Conservation (phyloP, 1,140 invertebrate genomes). For the Cryptotermes secundus region DNA sequence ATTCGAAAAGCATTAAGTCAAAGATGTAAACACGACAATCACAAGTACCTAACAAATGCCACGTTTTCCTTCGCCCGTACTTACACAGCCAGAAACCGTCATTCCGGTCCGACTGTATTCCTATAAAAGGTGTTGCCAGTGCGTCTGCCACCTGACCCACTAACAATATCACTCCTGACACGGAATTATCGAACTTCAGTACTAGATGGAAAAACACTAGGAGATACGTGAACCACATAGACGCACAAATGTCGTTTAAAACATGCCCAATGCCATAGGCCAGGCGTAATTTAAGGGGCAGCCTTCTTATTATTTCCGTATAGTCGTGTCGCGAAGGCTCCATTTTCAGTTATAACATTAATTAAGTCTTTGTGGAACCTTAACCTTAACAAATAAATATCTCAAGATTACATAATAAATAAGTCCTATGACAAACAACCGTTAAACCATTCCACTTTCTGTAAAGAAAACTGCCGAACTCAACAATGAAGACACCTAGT, state of each 20-base stretch:
- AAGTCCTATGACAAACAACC: too few species aligned
- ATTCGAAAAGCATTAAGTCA: background rate
- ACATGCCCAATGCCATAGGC: constrained; percentile 79
- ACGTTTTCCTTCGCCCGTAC: constrained; percentile 86
- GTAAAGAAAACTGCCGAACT: too few species aligned
- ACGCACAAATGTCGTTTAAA: constrained; percentile 92
- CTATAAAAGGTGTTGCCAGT: constrained; percentile 85
- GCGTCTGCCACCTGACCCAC: constrained; percentile 90
- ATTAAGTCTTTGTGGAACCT: too few species aligned
- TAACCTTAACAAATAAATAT: too few species aligned
- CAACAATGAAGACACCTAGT: too few species aligned
- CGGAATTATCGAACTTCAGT: constrained; percentile 68
- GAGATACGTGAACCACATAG: constrained; percentile 98
- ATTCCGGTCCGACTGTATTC: constrained; percentile 78
- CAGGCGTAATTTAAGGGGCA: constrained; percentile 41
- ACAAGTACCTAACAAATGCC: constrained; percentile 85
- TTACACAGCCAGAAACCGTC: constrained; percentile 62
- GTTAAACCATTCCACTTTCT: too few species aligned
- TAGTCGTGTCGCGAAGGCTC: constrained; percentile 29
- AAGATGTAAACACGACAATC: background rate
- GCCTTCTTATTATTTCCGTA: constrained; percentile 32
- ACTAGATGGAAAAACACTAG: constrained; percentile 89
- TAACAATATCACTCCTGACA: constrained; percentile 78
- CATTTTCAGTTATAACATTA: background rate
- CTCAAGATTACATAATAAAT: too few species aligned